These are phyloP conservation scores for Apodemia mormo DNA, from an alignment of 2,888 invertebrate genomes.

Conservation along the genomic window DNA sequence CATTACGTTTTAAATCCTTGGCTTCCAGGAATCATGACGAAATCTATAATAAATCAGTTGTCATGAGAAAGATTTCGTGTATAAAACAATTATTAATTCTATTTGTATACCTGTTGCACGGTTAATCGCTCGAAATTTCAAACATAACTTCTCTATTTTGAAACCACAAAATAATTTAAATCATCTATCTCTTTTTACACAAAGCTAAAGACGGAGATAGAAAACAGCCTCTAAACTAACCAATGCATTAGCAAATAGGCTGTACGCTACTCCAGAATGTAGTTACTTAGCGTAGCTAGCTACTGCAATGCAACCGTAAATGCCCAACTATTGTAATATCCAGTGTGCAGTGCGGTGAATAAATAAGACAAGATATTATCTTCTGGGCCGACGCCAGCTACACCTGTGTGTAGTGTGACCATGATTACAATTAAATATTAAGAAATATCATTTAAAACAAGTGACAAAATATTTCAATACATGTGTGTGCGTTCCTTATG, in stretches of 20 bases:
- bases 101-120: too few relatives aligned
- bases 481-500: too few relatives aligned
- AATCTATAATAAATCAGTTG: too few relatives aligned
- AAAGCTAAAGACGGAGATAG: background rate
- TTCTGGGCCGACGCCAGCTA: slow-evolving; percentile 38
- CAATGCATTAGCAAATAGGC: slow-evolving; percentile 11
- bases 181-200: background rate
- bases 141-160: background rate
- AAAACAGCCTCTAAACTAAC: background rate
- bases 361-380: slow-evolving; percentile 40
- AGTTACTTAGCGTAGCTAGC: slow-evolving; percentile 5
- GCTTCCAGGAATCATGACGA: too few relatives aligned
- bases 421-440: background rate
- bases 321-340: slow-evolving; percentile 8
- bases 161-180: background rate
- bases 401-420: slow-evolving; percentile 35
- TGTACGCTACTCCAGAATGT: background rate
- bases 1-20: too few relatives aligned
- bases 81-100: too few relatives aligned
- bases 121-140: too few relatives aligned
- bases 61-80: too few relatives aligned
- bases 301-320: background rate
- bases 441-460: background rate
- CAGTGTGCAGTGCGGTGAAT: slow-evolving; percentile 18
- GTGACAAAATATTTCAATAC: too few relatives aligned